Conservation (phyloP, 2,888 invertebrate genomes). For the Eurytoma californica region DNA sequence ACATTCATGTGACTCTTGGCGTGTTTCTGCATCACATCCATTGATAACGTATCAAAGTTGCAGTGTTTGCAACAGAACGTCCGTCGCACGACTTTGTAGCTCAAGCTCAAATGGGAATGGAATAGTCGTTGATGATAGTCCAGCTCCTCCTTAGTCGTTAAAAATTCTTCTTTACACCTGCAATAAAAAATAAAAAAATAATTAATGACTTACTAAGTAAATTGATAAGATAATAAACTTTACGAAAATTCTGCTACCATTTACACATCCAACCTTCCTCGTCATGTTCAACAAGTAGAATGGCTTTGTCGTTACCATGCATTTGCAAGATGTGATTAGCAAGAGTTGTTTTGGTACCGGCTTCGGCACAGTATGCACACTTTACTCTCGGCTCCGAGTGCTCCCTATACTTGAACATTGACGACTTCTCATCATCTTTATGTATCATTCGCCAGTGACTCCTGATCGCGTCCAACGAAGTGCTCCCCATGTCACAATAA, state of each 20-base stretch:
- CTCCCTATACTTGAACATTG: conserved; percentile 58
- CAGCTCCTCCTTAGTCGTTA: conserved; percentile 67
- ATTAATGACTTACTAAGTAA: too few species aligned
- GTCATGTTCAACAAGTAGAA: conserved; percentile 61
- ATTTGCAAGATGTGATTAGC: conserved; percentile 63
- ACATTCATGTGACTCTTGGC: conserved; percentile 74
- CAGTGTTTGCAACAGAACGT: conserved; percentile 74
- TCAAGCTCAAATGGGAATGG: conserved; percentile 69
- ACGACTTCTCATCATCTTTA: conserved; percentile 50
- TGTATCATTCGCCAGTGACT: conserved; percentile 68
- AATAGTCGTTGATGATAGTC: conserved; percentile 71
- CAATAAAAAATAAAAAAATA: neutral
- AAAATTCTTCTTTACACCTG: conserved; percentile 64
- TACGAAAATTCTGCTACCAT: conserved; percentile 27
- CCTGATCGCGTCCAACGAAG: conserved; percentile 62
- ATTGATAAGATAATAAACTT: neutral
- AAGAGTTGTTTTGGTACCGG: conserved; percentile 62
- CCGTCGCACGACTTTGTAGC: conserved; percentile 57
- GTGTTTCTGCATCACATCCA: conserved; percentile 72
- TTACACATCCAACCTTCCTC: conserved; percentile 57
- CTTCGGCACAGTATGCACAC: conserved; percentile 65
- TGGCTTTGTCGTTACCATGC: conserved; percentile 59
- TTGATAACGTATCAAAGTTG: conserved; percentile 65
- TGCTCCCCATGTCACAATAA: conserved; percentile 65
- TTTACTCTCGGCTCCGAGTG: conserved; percentile 53